These are phyloP conservation scores for Eurytoma californica DNA, from an alignment of 2,888 invertebrate genomes.

Conservation along the genomic window DNA sequence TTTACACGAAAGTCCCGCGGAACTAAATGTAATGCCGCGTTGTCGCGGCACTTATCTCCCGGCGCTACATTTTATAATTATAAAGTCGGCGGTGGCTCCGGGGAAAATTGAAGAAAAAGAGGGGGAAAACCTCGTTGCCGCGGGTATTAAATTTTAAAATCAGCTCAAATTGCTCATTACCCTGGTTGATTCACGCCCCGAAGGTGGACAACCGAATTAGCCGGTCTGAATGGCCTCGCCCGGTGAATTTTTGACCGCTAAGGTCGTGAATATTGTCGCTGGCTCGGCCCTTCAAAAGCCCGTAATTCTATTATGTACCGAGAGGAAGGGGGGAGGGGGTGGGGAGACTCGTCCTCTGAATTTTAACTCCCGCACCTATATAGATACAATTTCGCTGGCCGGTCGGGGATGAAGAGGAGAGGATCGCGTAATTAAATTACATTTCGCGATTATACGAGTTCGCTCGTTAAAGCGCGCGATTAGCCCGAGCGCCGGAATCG, in stretches of 20 bases:
- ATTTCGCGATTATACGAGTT: slow-evolving; percentile 47
- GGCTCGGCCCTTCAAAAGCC: slow-evolving; percentile 20
- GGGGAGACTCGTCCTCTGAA: slow-evolving; percentile 3
- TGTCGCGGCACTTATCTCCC: slow-evolving; percentile 6
- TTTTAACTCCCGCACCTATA: slow-evolving; percentile 28
- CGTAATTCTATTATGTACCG: slow-evolving; percentile 30
- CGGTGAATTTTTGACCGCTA: too few species aligned
- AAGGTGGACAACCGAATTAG: too few species aligned
- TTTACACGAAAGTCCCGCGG: slow-evolving; percentile 25
- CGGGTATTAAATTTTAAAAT: too few species aligned
- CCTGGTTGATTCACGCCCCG: too few species aligned
- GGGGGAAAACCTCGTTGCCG: not conserved
- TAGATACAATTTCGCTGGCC: not conserved
- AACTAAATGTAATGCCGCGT: slow-evolving; percentile 25
- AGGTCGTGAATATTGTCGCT: too few species aligned
- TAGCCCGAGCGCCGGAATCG: slow-evolving; percentile 17
- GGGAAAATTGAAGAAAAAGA: not conserved
- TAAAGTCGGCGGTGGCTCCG: not conserved
- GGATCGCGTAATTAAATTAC: slow-evolving; percentile 43
- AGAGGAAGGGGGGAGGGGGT: too few species aligned
- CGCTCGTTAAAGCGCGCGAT: slow-evolving; percentile 40
- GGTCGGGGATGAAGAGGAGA: not conserved
- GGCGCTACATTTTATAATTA: slow-evolving; percentile 26
- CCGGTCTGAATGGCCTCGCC: too few species aligned
- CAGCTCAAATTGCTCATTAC: too few species aligned